Conservation (phyloP, 2,797 vertebrate genomes). For the Mycteria americana region DNA sequence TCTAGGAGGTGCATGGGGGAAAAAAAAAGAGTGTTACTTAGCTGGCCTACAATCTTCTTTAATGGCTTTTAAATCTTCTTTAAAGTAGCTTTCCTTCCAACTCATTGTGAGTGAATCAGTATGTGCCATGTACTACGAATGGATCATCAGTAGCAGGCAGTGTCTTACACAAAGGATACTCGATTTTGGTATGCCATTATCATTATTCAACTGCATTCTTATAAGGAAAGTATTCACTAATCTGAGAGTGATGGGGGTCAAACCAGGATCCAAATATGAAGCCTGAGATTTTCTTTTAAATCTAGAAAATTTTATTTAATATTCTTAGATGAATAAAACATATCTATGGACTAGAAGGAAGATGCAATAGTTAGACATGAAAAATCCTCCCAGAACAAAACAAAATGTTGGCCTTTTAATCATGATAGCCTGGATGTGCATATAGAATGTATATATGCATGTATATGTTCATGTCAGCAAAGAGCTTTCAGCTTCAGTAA, state of each 20-base stretch:
- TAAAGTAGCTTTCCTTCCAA: neutral
- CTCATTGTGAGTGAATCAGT: neutral
- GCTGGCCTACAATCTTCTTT: neutral
- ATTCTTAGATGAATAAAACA: neutral
- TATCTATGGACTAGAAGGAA: neutral
- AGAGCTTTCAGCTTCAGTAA: neutral
- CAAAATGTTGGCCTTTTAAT: neutral
- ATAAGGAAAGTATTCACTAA: neutral
- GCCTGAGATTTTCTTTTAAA: neutral
- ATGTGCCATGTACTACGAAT: neutral
- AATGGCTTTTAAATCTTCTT: too few relatives aligned
- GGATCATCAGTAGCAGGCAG: neutral
- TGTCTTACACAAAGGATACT: neutral
- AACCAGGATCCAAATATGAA: neutral
- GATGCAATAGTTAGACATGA: neutral
- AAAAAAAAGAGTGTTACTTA: neutral
- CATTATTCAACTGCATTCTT: neutral
- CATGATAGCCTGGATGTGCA: neutral
- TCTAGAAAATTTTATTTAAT: neutral
- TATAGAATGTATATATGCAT: neutral
- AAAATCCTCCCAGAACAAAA: neutral
- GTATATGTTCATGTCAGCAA: neutral
- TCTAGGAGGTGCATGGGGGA: rapidly evolving
- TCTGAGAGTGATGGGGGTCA: neutral
- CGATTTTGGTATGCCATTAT: neutral